Conservation (phyloP, 1,140 invertebrate species). For the Luehdorfia chinensis region DNA sequence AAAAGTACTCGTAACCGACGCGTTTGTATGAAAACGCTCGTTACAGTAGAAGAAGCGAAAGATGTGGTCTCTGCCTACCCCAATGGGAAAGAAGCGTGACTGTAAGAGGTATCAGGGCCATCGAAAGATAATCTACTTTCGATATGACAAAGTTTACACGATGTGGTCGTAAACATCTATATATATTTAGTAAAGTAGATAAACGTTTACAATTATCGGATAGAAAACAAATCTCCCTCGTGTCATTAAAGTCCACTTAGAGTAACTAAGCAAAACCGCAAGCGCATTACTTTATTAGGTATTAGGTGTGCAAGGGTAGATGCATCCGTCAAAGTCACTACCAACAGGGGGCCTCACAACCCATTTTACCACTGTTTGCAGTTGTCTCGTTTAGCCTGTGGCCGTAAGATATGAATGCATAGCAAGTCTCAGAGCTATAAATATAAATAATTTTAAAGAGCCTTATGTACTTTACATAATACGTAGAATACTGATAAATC, state of each 20-base stretch:
- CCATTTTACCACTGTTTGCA: slow-evolving; percentile 64
- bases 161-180: too few relatives aligned
- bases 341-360: slow-evolving; percentile 42
- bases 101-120: too few relatives aligned
- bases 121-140: too few relatives aligned
- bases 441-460: too few relatives aligned
- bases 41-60: too few relatives aligned
- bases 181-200: background rate
- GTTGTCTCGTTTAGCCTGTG: slow-evolving; percentile 40
- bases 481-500: too few relatives aligned
- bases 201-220: slow-evolving; percentile 4
- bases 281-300: slow-evolving; percentile 67
- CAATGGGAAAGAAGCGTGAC: too few relatives aligned
- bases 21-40: too few relatives aligned
- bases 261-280: slow-evolving; percentile 37
- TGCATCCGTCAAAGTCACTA: slow-evolving; percentile 56
- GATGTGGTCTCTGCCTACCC: too few relatives aligned
- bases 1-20: too few relatives aligned
- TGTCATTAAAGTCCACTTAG: slow-evolving; percentile 21
- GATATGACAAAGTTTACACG: too few relatives aligned
- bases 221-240: slow-evolving; percentile 8
- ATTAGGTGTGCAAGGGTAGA: slow-evolving; percentile 57
- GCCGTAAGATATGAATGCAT: slow-evolving; percentile 21
- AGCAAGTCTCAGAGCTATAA: background rate
- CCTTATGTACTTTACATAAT: too few relatives aligned